Base-by-base conservation (phyloP, 1,140 invertebrate species). In the Panagrolaimus sp. region DNA sequence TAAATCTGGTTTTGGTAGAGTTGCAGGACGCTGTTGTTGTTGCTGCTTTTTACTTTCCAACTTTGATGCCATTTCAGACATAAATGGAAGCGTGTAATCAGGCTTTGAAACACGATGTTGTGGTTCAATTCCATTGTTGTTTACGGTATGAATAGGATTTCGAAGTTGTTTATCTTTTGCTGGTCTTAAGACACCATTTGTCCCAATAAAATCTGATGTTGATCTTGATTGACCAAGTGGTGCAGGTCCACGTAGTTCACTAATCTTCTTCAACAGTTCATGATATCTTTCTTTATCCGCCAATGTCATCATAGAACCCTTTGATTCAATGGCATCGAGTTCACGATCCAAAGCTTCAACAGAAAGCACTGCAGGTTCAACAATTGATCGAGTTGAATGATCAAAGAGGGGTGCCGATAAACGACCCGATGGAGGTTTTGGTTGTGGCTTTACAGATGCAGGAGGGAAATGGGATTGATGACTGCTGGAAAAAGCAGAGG, bases 381-480 rank as follows among this genome's bases (percentile, higher is more conserved):
- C 51, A 27, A 25, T 20, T 20, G 13, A 20, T 25, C 51, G 51
- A 27, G 51, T 20, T 68, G 11, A 65, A 67, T 66, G 31, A 44
- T 63, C 67, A 45, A 75, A 75, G 27, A 75, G 46, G 16, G 74
- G 74, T 23, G 74, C 74, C 27, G 74, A 75, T 63, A 74, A 13
- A 45, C 74, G 44, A 27, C 74, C 74, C 8, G 71, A 75, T 16
- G 44, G 14, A 25, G 75, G 7, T 14, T n/a, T 47, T 23, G 13
- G 9, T 8, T 46, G 9, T 20, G 51, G 51, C 20, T 27, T 20
- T 1, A 57, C 51, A 11, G 51, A 27, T 5, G 51, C 51, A 11
- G 51, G 51, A 8, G 51, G 51, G n/a, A 57, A 57, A 20, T 57
- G 27, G 11, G 51, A 57, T 23, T 57, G 51, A 27, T 20, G 20